These are phyloP conservation scores for Cryptoblepharus egeriae DNA, from an alignment of 2,797 vertebrate genomes.

Conservation along the genomic window DNA sequence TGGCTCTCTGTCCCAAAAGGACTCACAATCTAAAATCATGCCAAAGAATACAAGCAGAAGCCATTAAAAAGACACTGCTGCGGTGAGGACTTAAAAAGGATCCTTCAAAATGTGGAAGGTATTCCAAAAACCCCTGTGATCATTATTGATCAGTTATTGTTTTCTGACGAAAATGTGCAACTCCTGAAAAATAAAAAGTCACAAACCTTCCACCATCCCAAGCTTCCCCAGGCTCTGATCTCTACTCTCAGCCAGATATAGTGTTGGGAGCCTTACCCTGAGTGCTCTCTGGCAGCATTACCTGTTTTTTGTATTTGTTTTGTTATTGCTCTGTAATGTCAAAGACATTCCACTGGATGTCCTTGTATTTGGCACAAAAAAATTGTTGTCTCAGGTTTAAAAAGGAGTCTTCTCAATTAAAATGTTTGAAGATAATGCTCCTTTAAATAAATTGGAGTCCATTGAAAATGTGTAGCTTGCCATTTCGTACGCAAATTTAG, in stretches of 20 bases:
- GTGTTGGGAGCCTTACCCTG: conserved; percentile 3
- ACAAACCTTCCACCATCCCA: neutral
- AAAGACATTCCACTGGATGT: conserved; percentile 8
- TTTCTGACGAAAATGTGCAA: neutral
- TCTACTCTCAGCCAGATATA: neutral
- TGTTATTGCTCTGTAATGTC: conserved; percentile 2
- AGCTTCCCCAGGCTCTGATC: neutral
- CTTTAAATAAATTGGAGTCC: conserved; percentile 63
- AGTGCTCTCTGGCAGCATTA: accelerated
- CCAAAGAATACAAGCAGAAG: too few relatives aligned
- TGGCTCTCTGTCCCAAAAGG: too few relatives aligned
- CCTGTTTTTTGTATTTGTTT: neutral
- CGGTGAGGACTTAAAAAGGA: too few relatives aligned
- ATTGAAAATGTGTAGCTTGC: conserved; percentile 65
- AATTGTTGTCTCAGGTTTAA: conserved; percentile 45
- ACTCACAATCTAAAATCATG: too few relatives aligned
- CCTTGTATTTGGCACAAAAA: conserved; percentile 9
- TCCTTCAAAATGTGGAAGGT: too few relatives aligned
- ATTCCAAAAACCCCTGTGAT: too few relatives aligned
- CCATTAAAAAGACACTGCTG: too few relatives aligned
- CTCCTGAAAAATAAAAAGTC: neutral
- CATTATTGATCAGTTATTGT: neutral
- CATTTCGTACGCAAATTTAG: conserved; percentile 65
- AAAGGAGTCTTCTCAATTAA: conserved; percentile 55
- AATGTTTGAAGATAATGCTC: conserved; percentile 40